A percentile compares a stretch with the other conserved stretches of the same genome.
Conservation (phyloP, 2,888 invertebrate genomes). For the Molanna angustata region DNA sequence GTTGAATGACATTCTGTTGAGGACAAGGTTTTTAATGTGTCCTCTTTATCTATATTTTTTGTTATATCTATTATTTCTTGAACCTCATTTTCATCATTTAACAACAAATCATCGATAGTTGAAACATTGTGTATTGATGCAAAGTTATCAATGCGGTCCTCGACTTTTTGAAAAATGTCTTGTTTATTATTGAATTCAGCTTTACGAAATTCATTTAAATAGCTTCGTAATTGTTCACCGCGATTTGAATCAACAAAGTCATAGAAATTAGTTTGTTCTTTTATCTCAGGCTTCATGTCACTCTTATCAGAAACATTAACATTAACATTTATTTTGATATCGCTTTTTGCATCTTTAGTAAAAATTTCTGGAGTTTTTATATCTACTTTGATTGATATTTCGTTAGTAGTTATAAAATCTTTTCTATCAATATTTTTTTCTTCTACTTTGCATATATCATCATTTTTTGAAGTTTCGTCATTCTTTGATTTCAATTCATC, state of each 20-base stretch:
- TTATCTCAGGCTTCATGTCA: no score
- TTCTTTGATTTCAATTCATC: no score
- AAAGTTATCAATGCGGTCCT: conserved; percentile 13
- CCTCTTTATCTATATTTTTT: conserved; percentile 26
- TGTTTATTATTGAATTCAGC: conserved; percentile 32
- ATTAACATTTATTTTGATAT: no score
- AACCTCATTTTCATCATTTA: conserved; percentile 16
- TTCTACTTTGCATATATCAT: no score
- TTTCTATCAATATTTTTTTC: no score
- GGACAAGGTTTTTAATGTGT: conserved; percentile 20
- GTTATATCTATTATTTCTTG: neutral
- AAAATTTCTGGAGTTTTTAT: no score
- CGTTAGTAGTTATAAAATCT: no score
- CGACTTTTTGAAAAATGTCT: conserved; percentile 13
- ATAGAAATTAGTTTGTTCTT: conserved; percentile 20
- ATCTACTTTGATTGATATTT: no score
- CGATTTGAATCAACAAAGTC: conserved; percentile 31
- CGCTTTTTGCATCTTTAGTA: no score
- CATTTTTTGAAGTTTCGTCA: no score
- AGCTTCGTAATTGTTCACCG: conserved; percentile 30
- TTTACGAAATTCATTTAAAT: conserved; percentile 32
- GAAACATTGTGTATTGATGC: conserved; percentile 12
- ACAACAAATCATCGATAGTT: conserved; percentile 10
- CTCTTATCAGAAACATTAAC: no score
- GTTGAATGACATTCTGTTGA: conserved; percentile 23